Evolutionary conservation across 2,113 vertebrate species (phyloP), one percentile per base, ranked within the genome.

Genomic region (Onychostruthus taczanowskii): DNA sequence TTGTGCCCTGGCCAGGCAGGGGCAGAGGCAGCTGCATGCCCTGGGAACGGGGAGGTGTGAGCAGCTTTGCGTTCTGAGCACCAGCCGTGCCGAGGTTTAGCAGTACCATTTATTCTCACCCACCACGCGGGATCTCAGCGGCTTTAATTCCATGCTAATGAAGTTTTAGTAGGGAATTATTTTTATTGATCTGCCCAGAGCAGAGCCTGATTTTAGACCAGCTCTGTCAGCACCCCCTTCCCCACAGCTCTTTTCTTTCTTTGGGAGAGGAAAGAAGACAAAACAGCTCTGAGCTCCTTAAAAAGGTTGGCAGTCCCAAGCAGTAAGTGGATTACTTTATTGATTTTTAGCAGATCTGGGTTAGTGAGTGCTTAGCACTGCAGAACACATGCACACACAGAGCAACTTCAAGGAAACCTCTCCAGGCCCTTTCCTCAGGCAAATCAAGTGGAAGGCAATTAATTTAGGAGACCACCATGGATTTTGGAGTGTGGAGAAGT

Each of bases 281-380:
- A 95, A 96, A 90, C 86, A 94, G 70, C 69, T 68, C 86, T 95
- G 95, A 96, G 95, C 96, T 82, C 92, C 92, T 94, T 97, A 92
- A 87, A 95, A 96, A 89, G 92, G 93, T 63, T 90, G 90, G 53
- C 85, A 93, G 96, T 95, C 95, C 96, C 66, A 78, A 76, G 90
- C 80, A 90, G 83, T 96, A 97, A 97, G 95, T 96, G 94, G 96
- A 97, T 97, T 97, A 97, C 90, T 90, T 94, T 87, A 97, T 97
- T 96, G 96, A 97, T 97, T 97, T 97, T 96, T 96, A 90, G 90
- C 92, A 95, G 92, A 96, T 96, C 95, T 97, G 86, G 96, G 95
- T 96, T 97, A 97, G 92, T 15, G 50, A 93, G 90, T n/a, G 86
- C 93, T 97, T 96, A 96, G 92, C 35, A 47, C 85, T 92, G 69